These are phyloP conservation scores for Conomelus anceps DNA, from an alignment of 2,888 invertebrate species.

Conservation along the genomic window DNA sequence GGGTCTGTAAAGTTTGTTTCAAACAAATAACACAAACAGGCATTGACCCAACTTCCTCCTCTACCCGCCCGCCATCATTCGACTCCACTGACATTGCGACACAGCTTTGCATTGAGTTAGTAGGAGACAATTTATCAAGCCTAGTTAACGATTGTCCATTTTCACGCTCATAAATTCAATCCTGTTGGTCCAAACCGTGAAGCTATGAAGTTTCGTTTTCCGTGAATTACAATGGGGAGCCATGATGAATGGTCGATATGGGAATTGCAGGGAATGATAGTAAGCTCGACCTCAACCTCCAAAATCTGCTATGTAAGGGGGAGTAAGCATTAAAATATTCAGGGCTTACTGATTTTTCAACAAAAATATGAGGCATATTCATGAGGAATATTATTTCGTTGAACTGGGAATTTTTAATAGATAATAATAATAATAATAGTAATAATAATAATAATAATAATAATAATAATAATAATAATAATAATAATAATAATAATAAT, in stretches of 20 bases:
- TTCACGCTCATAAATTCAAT: neutral
- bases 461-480: too few relatives aligned
- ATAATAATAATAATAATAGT: neutral
- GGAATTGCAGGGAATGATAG: neutral
- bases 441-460: too few relatives aligned
- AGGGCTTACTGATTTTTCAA: neutral
- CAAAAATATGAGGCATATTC: neutral
- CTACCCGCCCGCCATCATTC: neutral
- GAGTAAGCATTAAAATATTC: neutral
- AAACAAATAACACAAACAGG: neutral
- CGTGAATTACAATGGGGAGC: neutral
- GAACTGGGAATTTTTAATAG: neutral
- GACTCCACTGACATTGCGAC: neutral
- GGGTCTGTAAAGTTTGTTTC: neutral
- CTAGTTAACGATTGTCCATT: neutral
- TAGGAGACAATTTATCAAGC: neutral
- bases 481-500: too few relatives aligned
- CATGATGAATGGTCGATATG: neutral
- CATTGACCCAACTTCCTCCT: neutral
- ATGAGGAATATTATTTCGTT: neutral
- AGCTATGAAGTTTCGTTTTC: neutral
- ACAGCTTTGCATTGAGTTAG: neutral
- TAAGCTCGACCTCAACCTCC: neutral
- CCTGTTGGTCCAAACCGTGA: neutral
- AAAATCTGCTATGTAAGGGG: neutral